Evolutionary conservation across 2,797 vertebrate genomes (phyloP).

Genomic region (Phrynocephalus vlangalii): DNA sequence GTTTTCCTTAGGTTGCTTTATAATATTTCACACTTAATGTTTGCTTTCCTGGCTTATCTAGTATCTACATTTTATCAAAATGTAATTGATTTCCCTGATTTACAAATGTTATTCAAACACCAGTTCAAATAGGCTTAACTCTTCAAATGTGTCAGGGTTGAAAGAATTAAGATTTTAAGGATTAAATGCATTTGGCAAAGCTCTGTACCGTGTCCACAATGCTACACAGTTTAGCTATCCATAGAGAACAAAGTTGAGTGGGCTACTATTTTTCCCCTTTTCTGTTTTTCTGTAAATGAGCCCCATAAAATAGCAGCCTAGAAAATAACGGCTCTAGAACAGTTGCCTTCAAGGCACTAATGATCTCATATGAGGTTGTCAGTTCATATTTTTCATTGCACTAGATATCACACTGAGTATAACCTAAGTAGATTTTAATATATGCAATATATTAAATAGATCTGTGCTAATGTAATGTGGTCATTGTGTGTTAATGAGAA

Average conservation of each 20-base stretch:
- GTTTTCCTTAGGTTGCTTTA: background rate
- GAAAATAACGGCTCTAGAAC: fast-evolving
- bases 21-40: background rate
- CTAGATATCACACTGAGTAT: conserved; percentile 6
- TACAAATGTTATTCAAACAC: background rate
- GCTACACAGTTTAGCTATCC: background rate
- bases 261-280: background rate
- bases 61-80: background rate
- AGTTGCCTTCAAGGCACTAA: fast-evolving
- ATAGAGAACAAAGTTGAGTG: background rate
- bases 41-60: background rate
- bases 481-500: background rate
- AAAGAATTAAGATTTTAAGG: background rate
- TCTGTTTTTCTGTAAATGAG: background rate
- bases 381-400: conserved; percentile 11
- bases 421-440: background rate
- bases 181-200: background rate
- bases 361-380: background rate
- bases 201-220: background rate
- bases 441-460: conserved; percentile 25
- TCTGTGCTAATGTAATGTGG: background rate
- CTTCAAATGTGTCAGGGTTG: background rate
- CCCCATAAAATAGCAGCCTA: background rate
- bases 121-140: background rate
- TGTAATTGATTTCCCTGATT: background rate